These are phyloP conservation scores for Thecophora atra DNA, from an alignment of 2,888 invertebrate genomes.

Conservation along the genomic window DNA sequence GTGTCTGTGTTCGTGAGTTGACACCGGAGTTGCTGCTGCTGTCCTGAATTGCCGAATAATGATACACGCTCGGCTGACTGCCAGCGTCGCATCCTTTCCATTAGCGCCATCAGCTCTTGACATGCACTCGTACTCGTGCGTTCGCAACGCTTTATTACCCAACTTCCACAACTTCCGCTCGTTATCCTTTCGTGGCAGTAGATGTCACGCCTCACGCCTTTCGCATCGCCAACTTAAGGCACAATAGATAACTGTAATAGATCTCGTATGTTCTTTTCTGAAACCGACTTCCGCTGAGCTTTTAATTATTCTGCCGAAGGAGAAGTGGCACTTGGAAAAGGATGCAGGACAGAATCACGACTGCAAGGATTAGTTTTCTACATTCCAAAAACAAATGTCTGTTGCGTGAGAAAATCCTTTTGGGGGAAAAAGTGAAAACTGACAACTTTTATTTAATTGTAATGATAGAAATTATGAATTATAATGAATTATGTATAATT, in stretches of 20 bases:
- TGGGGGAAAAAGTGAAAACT: no score
- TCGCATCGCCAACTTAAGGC: constrained; percentile 38
- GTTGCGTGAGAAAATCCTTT: constrained; percentile 11
- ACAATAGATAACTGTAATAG: constrained; percentile 44
- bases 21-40: constrained; percentile 18
- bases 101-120: constrained; percentile 20
- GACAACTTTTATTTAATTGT: no score
- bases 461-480: no score
- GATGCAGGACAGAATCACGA: neutral
- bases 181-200: constrained; percentile 31
- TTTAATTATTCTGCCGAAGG: neutral
- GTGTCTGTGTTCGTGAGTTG: neutral
- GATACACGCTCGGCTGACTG: constrained; percentile 9
- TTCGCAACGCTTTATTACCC: constrained; percentile 13
- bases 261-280: constrained; percentile 13
- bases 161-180: constrained; percentile 23
- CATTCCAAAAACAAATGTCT: neutral
- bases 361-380: neutral
- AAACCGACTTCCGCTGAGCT: constrained; percentile 8
- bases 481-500: no score
- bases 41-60: constrained; percentile 27
- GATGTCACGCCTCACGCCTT: constrained; percentile 36
- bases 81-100: constrained; percentile 23
- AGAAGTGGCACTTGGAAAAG: neutral
- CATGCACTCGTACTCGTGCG: neutral